Evolutionary conservation across 1,140 invertebrate genomes (phyloP), one percentile per base, ranked within the genome.

Genomic region (Bombyx mandarina): DNA sequence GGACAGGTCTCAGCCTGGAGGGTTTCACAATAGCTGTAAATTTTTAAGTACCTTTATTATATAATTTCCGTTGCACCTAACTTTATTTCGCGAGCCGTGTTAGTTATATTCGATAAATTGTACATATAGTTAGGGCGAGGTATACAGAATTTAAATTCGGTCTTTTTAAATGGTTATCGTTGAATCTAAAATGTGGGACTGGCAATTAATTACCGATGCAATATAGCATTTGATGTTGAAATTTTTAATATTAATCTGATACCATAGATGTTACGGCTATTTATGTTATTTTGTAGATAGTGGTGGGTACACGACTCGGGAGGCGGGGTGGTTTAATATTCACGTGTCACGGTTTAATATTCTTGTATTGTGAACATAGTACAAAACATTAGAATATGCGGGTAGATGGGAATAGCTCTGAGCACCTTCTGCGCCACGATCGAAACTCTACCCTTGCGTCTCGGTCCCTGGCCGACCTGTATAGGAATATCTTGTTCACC

Each of bases 81-180:
- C 71, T 79, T 83, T 81, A 74, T 78, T 86, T 82, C 62, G 77
- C 75, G 73, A 79, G 71, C 73, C 74, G 77, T 75, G 73, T 80
- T 83, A 82, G 74, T 77, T 79, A 61, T 82, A 77, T 72, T 75
- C 72, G 76, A 77, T 75, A 69, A 75, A 78, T 78, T 84, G 81
- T 86, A 86, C 66, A 86, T 86, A 86, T 82, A 82, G 78, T 62
- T 82, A 83, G 77, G 76, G 70, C 71, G 77, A 82, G 74, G 77
- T 80, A 71, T 70, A 77, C 74, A 77, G 63, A 62, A 68, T 76
- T 78, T 77, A 77, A 65, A 75, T 75, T 77, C 70, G 70, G n/a
- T 71, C 66, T 35, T 68, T 70, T 68, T 70, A 66, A 74, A 77
- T 73, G 75, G 69, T 81, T 83, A 73, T 82, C 76, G 76, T 82